These are phyloP conservation scores for Lordiphosa mommai DNA, from an alignment of 1,140 invertebrate genomes.

Conservation along the genomic window DNA sequence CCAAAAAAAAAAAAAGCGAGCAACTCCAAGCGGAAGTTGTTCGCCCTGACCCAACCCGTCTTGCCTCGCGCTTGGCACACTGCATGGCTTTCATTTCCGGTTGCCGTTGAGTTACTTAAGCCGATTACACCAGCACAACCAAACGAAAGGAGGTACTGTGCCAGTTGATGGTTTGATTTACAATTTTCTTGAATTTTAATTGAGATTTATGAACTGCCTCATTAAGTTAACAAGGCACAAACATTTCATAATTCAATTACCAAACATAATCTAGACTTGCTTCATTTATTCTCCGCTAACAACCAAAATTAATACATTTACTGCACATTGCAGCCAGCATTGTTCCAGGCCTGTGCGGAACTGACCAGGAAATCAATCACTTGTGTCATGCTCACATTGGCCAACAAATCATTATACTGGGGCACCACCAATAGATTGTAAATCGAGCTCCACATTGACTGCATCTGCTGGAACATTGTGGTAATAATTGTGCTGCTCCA, in stretches of 20 bases:
- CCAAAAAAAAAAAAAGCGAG: slow-evolving; percentile 13
- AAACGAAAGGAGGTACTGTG: slow-evolving; percentile 10
- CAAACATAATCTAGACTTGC: not conserved
- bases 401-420: slow-evolving; percentile 26
- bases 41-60: slow-evolving; percentile 24
- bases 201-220: slow-evolving; percentile 23
- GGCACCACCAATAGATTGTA: slow-evolving; percentile 31
- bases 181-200: slow-evolving; percentile 30
- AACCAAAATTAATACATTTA: not conserved
- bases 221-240: slow-evolving; percentile 5
- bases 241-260: not conserved
- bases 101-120: slow-evolving; percentile 69
- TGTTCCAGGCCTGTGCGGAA: slow-evolving; percentile 7
- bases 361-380: slow-evolving; percentile 19
- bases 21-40: slow-evolving; percentile 42
- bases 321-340: slow-evolving; percentile 2
- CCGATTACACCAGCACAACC: slow-evolving; percentile 56
- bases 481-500: slow-evolving; percentile 1
- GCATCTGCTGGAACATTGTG: slow-evolving; percentile 29
- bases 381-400: slow-evolving; percentile 31
- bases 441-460: slow-evolving; percentile 16
- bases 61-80: slow-evolving; percentile 46
- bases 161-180: slow-evolving; percentile 9
- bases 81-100: slow-evolving; percentile 76
- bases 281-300: not conserved